phyloP scores from a whole-genome alignment of 2,888 invertebrate genomes.

The Metacarcinus magister region DNA sequence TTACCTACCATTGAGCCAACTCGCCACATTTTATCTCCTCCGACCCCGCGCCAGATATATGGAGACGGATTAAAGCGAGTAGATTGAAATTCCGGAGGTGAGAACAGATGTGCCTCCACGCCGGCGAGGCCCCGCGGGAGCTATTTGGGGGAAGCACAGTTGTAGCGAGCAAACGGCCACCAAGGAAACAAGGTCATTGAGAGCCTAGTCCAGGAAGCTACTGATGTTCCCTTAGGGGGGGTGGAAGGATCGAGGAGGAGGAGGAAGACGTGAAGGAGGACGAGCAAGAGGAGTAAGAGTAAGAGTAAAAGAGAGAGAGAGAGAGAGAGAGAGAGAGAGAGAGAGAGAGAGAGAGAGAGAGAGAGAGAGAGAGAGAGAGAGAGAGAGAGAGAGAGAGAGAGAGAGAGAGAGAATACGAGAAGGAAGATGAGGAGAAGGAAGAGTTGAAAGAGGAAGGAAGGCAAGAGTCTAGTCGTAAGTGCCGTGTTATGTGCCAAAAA shows the following conservation, averaged over 20 bases:
- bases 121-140: constrained; percentile 61
- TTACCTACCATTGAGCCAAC: constrained; percentile 72
- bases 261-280: background rate
- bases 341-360: too few species aligned
- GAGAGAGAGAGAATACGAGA: too few species aligned
- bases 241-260: background rate
- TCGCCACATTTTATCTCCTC: constrained; percentile 74
- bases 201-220: constrained; percentile 71
- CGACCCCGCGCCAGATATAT: constrained; percentile 69
- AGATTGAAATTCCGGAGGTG: constrained; percentile 76
- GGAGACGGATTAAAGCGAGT: constrained; percentile 77
- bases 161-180: constrained; percentile 65
- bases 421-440: constrained; percentile 35
- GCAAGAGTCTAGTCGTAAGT: constrained; percentile 1
- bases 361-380: too few species aligned
- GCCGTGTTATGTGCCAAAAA: constrained; percentile 61
- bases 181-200: constrained; percentile 76
- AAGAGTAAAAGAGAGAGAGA: background rate
- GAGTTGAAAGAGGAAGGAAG: background rate
- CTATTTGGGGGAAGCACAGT: constrained; percentile 68
- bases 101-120: constrained; percentile 70
- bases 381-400: too few species aligned
- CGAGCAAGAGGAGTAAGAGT: background rate
- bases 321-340: background rate
- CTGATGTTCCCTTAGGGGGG: constrained; percentile 58